Conservation (phyloP, 1,140 invertebrate genomes). For the Micrasema longulum region DNA sequence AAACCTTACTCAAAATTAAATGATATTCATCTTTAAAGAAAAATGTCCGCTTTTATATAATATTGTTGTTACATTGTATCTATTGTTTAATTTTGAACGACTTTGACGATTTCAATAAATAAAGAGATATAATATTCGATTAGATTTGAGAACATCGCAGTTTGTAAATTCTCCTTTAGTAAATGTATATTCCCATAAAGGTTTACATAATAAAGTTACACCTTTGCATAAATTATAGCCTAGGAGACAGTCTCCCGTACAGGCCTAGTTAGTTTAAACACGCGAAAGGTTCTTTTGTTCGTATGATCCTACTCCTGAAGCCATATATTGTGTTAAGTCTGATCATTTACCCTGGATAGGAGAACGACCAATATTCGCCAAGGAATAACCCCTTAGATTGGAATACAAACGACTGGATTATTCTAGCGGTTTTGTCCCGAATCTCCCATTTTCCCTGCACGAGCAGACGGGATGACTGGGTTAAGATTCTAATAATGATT, state of each 20-base stretch:
- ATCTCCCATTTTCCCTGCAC: not conserved
- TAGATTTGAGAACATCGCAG: too few relatives aligned
- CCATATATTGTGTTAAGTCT: not conserved
- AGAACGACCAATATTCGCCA: not conserved
- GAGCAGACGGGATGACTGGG: not conserved
- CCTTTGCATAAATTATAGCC: not conserved
- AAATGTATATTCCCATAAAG: too few relatives aligned
- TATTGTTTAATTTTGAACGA: too few relatives aligned
- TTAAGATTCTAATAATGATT: slow-evolving; percentile 29
- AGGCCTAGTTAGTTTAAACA: slow-evolving; percentile 1
- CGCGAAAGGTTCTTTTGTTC: slow-evolving; percentile 7
- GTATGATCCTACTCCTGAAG: not conserved
- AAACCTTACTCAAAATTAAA: too few relatives aligned
- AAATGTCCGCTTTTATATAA: too few relatives aligned
- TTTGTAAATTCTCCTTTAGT: too few relatives aligned
- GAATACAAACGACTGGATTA: slow-evolving; percentile 29
- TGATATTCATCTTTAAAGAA: too few relatives aligned
- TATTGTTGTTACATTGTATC: slow-evolving; percentile 3
- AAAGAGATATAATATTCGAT: too few relatives aligned
- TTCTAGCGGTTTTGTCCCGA: not conserved
- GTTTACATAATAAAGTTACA: too few relatives aligned
- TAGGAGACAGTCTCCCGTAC: not conserved
- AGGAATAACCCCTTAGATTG: not conserved
- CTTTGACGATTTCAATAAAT: too few relatives aligned
- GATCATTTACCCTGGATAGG: slow-evolving; percentile 21